Conservation (phyloP, 1,140 invertebrate genomes). For the Bombus balteatus region DNA sequence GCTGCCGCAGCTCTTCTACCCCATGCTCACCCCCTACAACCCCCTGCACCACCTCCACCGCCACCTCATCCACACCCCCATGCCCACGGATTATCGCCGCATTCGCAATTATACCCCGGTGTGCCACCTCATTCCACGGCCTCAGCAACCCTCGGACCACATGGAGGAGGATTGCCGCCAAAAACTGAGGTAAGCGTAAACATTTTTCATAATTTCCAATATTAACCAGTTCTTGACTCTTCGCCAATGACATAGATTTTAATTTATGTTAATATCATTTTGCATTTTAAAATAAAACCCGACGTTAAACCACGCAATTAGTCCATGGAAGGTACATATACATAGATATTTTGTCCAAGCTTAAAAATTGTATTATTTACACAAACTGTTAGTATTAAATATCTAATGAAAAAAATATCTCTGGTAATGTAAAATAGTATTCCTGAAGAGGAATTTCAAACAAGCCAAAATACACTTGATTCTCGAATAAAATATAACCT, state of each 20-base stretch:
- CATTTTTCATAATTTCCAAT: background rate
- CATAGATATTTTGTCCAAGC: too few species aligned
- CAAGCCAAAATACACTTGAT: too few species aligned
- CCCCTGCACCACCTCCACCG: conserved; percentile 81
- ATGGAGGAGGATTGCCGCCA: conserved; percentile 72
- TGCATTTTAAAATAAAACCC: too few species aligned
- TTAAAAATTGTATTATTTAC: too few species aligned
- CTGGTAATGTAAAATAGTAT: too few species aligned
- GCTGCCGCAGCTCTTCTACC: conserved; percentile 85
- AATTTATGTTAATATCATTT: too few species aligned
- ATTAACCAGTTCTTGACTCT: background rate
- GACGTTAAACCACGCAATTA: too few species aligned
- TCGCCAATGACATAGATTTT: background rate
- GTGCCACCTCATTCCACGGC: conserved; percentile 78
- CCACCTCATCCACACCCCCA: conserved; percentile 79
- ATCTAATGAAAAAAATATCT: too few species aligned
- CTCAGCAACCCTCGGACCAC: conserved; percentile 77
- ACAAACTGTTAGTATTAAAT: too few species aligned
- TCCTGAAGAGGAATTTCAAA: too few species aligned
- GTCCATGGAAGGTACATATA: too few species aligned
- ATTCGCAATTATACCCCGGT: conserved; percentile 78
- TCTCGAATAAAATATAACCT: too few species aligned
- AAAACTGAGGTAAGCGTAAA: conserved; percentile 77
- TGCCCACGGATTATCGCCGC: conserved; percentile 71
- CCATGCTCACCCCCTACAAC: conserved; percentile 79